These are phyloP conservation scores for Torymus texanus DNA, from an alignment of 2,888 invertebrate genomes.

Conservation along the genomic window DNA sequence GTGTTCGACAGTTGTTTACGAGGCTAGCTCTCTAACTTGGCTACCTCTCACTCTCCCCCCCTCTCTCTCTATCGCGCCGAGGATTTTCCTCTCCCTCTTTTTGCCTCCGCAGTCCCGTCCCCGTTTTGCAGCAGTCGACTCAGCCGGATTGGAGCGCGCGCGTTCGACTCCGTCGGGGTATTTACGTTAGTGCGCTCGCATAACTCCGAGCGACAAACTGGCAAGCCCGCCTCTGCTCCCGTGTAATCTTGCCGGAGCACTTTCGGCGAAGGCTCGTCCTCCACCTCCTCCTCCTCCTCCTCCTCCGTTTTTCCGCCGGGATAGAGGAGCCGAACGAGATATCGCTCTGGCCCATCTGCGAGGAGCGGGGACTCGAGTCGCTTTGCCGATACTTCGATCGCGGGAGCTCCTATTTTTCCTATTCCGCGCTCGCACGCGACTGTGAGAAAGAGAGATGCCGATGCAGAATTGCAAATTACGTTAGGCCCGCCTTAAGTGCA, in stretches of 20 bases:
- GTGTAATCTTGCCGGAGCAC: slow-evolving; percentile 64
- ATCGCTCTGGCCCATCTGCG: slow-evolving; percentile 60
- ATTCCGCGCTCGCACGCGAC: not conserved
- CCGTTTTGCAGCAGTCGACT: not conserved
- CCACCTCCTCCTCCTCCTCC: slow-evolving; percentile 7
- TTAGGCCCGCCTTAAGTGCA: too few relatives aligned
- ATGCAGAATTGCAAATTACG: slow-evolving; percentile 44
- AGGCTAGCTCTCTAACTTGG: slow-evolving; percentile 61
- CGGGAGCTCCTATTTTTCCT: slow-evolving; percentile 36
- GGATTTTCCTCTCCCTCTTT: slow-evolving; percentile 43
- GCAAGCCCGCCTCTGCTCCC: slow-evolving; percentile 58
- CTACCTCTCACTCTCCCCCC: slow-evolving; percentile 51
- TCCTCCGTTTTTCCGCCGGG: slow-evolving; percentile 29
- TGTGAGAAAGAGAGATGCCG: too few relatives aligned
- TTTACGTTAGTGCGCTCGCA: slow-evolving; percentile 68
- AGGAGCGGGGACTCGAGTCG: slow-evolving; percentile 31
- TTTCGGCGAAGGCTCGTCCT: slow-evolving; percentile 57
- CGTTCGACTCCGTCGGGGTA: slow-evolving; percentile 55
- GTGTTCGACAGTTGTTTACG: slow-evolving; percentile 75
- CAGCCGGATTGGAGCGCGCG: slow-evolving; percentile 34
- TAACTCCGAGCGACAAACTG: slow-evolving; percentile 69
- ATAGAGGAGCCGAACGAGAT: slow-evolving; percentile 55
- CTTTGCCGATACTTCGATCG: slow-evolving; percentile 53
- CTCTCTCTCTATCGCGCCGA: slow-evolving; percentile 51
- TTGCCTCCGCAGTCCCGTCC: slow-evolving; percentile 41